Percentiles rank a stretch among this genome's conserved stretches.
Evolutionary conservation across 2,113 vertebrate species (phyloP).

Genomic region (Oryzias javanicus): DNA sequence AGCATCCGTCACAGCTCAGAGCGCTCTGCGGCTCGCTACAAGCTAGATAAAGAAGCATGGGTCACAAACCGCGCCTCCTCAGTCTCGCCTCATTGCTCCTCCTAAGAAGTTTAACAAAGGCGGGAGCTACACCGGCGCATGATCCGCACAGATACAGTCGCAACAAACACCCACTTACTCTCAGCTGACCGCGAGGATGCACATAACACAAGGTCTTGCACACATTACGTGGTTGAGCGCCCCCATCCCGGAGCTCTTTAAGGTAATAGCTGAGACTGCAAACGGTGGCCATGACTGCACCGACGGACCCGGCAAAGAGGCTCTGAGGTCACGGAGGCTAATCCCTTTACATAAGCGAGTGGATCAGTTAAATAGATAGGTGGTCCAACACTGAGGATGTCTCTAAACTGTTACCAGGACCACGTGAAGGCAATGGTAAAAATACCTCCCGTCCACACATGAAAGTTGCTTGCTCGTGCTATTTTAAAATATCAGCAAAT

Average conservation of each 20-base stretch:
- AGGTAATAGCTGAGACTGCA: slow-evolving; percentile 22
- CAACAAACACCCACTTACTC: slow-evolving; percentile 2
- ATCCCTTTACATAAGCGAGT: slow-evolving; percentile 4
- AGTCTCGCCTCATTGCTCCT: slow-evolving; percentile 8
- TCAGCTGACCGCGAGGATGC: background rate
- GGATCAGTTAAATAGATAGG: slow-evolving; percentile 5
- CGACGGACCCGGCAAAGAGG: slow-evolving; percentile 7
- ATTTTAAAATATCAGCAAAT: background rate
- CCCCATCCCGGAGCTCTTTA: slow-evolving; percentile 6
- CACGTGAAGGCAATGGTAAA: background rate
- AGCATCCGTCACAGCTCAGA: slow-evolving; percentile 44
- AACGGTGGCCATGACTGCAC: slow-evolving; percentile 19
- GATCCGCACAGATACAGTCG: background rate
- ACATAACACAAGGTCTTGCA: background rate
- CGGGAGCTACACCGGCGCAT: background rate
- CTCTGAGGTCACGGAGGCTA: slow-evolving; percentile 22
- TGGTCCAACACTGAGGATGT: slow-evolving; percentile 2
- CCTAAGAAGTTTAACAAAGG: slow-evolving; percentile 32
- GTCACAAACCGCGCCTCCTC: slow-evolving; percentile 46
- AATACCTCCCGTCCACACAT: background rate
- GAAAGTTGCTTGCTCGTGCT: background rate
- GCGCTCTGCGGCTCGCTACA: slow-evolving; percentile 22
- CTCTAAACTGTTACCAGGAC: background rate
- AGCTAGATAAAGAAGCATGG: slow-evolving; percentile 48
- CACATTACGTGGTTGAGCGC: background rate